A percentile compares a stretch with the other conserved stretches of the same genome.
Evolutionary conservation across 2,888 invertebrate genomes (phyloP).

Genomic region (Sarcophaga caerulescens): DNA sequence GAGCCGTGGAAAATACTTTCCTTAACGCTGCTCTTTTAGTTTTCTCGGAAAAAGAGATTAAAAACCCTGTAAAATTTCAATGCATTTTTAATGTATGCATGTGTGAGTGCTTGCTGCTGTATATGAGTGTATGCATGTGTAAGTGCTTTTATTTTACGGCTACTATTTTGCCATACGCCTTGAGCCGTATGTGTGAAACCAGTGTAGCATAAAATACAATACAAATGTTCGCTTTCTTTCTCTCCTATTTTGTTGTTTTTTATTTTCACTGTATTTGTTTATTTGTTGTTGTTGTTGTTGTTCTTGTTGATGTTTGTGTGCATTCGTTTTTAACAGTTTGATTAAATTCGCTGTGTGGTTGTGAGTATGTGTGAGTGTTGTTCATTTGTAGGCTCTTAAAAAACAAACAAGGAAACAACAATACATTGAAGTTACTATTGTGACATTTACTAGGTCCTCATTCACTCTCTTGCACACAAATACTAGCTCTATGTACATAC

Average conservation of each 20-base stretch:
- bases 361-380: not conserved
- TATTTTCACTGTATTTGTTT: conserved; percentile 7
- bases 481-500: too few species aligned
- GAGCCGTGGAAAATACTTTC: too few species aligned
- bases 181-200: conserved; percentile 58
- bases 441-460: conserved; percentile 9
- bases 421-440: conserved; percentile 41
- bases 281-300: conserved; percentile 8
- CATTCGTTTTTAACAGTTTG: not conserved
- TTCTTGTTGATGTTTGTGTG: not conserved
- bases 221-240: not conserved
- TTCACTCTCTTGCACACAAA: too few species aligned
- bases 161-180: conserved; percentile 35
- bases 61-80: not conserved
- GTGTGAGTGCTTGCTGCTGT: not conserved
- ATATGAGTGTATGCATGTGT: not conserved
- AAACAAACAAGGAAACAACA: conserved; percentile 26
- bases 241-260: not conserved
- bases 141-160: not conserved
- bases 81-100: not conserved
- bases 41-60: not conserved
- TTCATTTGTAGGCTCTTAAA: conserved; percentile 41
- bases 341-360: not conserved
- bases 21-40: too few species aligned
- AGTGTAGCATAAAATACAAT: conserved; percentile 63